Evolutionary conservation across 2,888 invertebrate species (phyloP).

Genomic region (Spicauda simplicius): DNA sequence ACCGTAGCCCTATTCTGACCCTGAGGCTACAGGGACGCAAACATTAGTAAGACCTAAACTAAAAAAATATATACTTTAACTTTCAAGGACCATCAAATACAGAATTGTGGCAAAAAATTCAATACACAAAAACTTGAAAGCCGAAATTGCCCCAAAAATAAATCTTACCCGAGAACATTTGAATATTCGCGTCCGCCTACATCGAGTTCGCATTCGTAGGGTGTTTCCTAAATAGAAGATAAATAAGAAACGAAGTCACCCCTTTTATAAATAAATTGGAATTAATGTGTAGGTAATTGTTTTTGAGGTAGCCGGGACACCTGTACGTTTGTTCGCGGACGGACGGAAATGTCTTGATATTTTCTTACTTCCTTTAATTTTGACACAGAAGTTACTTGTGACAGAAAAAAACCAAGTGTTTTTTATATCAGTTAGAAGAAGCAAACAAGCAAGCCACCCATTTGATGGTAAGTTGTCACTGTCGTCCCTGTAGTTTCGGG

Average conservation of each 20-base stretch:
- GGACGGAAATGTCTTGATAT: conserved; percentile 52
- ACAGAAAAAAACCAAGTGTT: too few relatives aligned
- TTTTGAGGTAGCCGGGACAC: conserved; percentile 49
- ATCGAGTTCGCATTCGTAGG: conserved; percentile 34
- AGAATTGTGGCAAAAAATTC: conserved; percentile 34
- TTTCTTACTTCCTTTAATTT: conserved; percentile 25
- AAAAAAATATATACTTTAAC: too few relatives aligned
- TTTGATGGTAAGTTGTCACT: too few relatives aligned
- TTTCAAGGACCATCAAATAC: neutral
- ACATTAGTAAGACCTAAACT: too few relatives aligned
- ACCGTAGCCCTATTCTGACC: too few relatives aligned
- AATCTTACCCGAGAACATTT: conserved; percentile 14
- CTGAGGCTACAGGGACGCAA: too few relatives aligned
- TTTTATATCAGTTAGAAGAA: too few relatives aligned
- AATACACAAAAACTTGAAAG: neutral
- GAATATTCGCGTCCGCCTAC: conserved; percentile 36
- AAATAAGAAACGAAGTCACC: conserved; percentile 49
- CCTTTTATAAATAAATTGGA: conserved; percentile 52
- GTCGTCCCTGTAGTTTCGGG: too few relatives aligned
- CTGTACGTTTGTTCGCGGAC: conserved; percentile 49
- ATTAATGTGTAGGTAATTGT: conserved; percentile 68
- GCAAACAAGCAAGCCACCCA: too few relatives aligned
- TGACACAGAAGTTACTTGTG: too few relatives aligned
- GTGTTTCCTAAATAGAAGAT: conserved; percentile 34
- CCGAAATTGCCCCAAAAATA: conserved; percentile 5